Evolutionary conservation across 2,797 vertebrate genomes (phyloP).

Genomic region (Falco cherrug): DNA sequence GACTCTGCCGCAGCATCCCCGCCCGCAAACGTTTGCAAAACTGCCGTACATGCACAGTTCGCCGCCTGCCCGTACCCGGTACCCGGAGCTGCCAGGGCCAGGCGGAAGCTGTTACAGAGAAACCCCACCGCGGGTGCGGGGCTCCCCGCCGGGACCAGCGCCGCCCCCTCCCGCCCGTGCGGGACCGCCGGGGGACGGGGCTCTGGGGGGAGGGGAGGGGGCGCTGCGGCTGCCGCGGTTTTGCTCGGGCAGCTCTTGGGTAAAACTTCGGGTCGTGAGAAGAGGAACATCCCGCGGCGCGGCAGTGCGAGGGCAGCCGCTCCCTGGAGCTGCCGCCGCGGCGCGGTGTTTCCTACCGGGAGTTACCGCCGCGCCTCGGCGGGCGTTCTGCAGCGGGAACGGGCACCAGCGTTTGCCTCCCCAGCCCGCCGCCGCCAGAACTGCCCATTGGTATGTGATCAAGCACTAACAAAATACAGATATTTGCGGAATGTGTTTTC

Average conservation of each 20-base stretch:
- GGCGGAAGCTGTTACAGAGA: too few species aligned
- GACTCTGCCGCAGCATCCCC: too few species aligned
- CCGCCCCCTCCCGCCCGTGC: neutral
- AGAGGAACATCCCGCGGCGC: neutral
- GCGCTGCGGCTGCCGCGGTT: rapidly evolving
- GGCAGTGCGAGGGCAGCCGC: neutral
- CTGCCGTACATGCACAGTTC: too few species aligned
- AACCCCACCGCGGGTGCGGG: too few species aligned
- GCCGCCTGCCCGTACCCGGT: too few species aligned
- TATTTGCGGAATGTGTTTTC: neutral
- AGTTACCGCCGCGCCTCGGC: neutral
- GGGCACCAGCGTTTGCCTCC: neutral
- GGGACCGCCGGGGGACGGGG: neutral
- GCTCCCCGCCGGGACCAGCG: too few species aligned
- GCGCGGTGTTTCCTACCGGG: neutral
- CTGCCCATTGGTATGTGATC: neutral
- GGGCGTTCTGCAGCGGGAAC: neutral
- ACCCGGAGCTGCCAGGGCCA: too few species aligned
- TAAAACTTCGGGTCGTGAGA: neutral
- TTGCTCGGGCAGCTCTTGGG: neutral
- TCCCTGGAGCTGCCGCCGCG: neutral
- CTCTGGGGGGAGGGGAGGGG: neutral
- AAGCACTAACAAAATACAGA: neutral
- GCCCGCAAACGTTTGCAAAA: too few species aligned
- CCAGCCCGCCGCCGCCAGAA: neutral